phyloP scores from a whole-genome alignment of 2,797 vertebrate species.

The Micromesistius poutassou region DNA sequence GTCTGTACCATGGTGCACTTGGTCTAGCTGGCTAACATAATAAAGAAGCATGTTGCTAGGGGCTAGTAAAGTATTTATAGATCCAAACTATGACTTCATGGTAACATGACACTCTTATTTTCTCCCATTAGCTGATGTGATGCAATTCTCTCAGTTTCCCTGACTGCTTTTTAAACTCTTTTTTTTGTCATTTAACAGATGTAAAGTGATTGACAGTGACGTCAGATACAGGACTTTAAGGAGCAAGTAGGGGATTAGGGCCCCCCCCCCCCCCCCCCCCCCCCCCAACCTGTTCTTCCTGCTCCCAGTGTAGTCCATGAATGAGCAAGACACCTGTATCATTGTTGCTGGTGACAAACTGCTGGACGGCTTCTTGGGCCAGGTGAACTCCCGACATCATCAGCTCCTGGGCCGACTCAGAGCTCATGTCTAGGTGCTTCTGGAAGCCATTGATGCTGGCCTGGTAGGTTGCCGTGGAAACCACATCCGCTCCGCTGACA shows the following conservation, averaged over 20 bases:
- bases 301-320: background rate
- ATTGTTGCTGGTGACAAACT: constrained; percentile 46
- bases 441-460: constrained; percentile 76
- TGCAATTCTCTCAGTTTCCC: background rate
- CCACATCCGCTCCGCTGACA: constrained; percentile 74
- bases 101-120: background rate
- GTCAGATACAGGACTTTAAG: background rate
- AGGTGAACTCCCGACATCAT: constrained; percentile 73
- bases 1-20: no score
- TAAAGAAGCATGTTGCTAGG: no score
- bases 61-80: background rate
- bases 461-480: constrained; percentile 79
- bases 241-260: background rate
- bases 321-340: constrained; percentile 48
- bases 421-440: constrained; percentile 60
- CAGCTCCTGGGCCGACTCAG: constrained; percentile 65
- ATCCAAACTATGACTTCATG: background rate
- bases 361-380: constrained; percentile 66
- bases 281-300: no score
- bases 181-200: background rate
- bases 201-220: background rate
- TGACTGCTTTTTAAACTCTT: background rate
- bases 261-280: no score
- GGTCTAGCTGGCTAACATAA: no score
- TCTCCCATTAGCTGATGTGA: background rate